phyloP scores from a whole-genome alignment of 1,140 invertebrate genomes.

The Sitophilus oryzae region DNA sequence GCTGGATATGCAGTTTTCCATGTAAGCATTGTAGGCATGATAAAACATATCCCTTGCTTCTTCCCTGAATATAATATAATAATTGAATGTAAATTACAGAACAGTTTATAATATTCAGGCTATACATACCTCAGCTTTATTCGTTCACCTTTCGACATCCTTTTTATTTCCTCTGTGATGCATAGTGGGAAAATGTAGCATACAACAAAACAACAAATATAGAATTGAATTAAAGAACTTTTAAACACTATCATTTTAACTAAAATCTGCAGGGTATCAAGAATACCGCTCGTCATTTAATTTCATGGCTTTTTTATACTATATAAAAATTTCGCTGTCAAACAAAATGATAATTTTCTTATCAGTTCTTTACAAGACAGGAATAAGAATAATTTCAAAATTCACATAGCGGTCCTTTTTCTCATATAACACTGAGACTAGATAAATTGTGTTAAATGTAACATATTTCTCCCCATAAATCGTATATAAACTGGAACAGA shows the following conservation, averaged over 20 bases:
- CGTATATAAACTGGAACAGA: background rate
- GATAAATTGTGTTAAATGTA: background rate
- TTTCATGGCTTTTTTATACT: constrained; percentile 30
- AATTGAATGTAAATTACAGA: background rate
- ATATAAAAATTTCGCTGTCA: constrained; percentile 16
- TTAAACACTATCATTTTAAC: constrained; percentile 22
- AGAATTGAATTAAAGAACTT: constrained; percentile 12
- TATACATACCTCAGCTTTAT: constrained; percentile 25
- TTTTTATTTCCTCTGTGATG: constrained; percentile 22
- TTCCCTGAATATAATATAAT: constrained; percentile 51
- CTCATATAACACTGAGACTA: background rate
- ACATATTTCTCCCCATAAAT: background rate
- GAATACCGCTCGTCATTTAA: constrained; percentile 22
- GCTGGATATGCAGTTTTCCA: constrained; percentile 97
- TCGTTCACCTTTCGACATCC: constrained; percentile 26
- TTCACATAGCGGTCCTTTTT: background rate
- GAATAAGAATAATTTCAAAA: background rate
- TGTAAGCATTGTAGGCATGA: constrained; percentile 95
- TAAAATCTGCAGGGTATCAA: constrained; percentile 24
- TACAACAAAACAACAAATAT: constrained; percentile 17
- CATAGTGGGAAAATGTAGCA: constrained; percentile 19
- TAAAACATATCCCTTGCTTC: constrained; percentile 93
- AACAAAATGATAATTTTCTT: constrained; percentile 4
- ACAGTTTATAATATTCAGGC: background rate
- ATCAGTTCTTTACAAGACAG: constrained; percentile 1